These are phyloP conservation scores for Mactra quadrangularis DNA, from an alignment of 1,140 invertebrate genomes.

Conservation along the genomic window DNA sequence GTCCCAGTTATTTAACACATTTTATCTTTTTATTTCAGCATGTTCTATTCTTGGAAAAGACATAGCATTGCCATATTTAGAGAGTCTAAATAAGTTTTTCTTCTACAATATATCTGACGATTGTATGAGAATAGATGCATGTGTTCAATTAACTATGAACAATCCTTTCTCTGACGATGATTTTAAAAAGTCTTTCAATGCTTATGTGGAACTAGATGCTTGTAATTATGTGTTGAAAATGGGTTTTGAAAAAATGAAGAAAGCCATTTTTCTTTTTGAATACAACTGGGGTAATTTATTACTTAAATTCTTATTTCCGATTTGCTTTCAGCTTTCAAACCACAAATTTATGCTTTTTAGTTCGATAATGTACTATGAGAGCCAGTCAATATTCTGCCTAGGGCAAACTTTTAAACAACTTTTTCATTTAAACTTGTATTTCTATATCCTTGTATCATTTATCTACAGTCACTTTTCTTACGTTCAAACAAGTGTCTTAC, in stretches of 20 bases:
- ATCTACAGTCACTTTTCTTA: too few relatives aligned
- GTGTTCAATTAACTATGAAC: not conserved
- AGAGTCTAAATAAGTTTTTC: not conserved
- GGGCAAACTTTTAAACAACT: too few relatives aligned
- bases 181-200: constrained; percentile 47
- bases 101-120: constrained; percentile 15
- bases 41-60: constrained; percentile 4
- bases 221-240: constrained; percentile 52
- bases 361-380: too few relatives aligned
- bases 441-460: too few relatives aligned
- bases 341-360: too few relatives aligned
- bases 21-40: too few relatives aligned
- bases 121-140: constrained; percentile 26
- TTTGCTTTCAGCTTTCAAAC: too few relatives aligned
- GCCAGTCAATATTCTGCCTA: too few relatives aligned
- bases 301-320: too few relatives aligned
- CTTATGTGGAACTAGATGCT: constrained; percentile 55
- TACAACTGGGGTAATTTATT: constrained; percentile 36
- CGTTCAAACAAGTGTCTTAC: too few relatives aligned
- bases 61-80: not conserved
- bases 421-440: too few relatives aligned
- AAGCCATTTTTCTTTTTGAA: constrained; percentile 7
- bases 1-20: too few relatives aligned
- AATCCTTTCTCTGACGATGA: not conserved
- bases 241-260: constrained; percentile 50